These are phyloP conservation scores for Acrocephalus scirpaceus DNA, from an alignment of 2,797 vertebrate species.

Conservation along the genomic window DNA sequence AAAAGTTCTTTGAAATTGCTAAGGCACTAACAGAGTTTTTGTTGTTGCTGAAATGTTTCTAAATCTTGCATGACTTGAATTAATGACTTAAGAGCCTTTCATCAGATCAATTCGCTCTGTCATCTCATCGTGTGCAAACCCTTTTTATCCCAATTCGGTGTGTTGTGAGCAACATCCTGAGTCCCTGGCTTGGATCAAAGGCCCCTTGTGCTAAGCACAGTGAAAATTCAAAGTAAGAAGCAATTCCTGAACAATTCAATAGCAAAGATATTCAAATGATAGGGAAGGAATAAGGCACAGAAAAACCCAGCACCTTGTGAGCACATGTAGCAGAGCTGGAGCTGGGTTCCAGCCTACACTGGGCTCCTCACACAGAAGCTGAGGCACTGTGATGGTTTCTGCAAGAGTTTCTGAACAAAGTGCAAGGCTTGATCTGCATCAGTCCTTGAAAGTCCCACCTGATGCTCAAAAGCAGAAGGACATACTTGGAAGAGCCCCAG, in stretches of 20 bases:
- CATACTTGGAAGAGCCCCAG: not conserved
- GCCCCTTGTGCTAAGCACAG: not conserved
- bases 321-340: not conserved
- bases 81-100: slow-evolving; percentile 40
- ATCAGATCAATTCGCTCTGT: not conserved
- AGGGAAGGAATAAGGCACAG: not conserved
- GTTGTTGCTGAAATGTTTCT: slow-evolving; percentile 23
- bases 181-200: not conserved
- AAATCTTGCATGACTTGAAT: slow-evolving; percentile 23
- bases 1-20: not conserved
- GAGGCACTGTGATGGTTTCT: not conserved
- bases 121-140: not conserved
- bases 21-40: not conserved
- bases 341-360: not conserved
- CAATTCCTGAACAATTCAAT: not conserved
- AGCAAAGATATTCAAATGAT: not conserved
- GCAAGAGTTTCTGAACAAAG: not conserved
- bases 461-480: not conserved
- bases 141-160: not conserved
- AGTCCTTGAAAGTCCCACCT: not conserved
- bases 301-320: not conserved
- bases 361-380: not conserved
- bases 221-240: not conserved
- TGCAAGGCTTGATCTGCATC: not conserved
- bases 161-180: not conserved